Evolutionary conservation across 1,140 invertebrate genomes (phyloP), one percentile per base, ranked within the genome.

Genomic region (Marisa cornuarietis): DNA sequence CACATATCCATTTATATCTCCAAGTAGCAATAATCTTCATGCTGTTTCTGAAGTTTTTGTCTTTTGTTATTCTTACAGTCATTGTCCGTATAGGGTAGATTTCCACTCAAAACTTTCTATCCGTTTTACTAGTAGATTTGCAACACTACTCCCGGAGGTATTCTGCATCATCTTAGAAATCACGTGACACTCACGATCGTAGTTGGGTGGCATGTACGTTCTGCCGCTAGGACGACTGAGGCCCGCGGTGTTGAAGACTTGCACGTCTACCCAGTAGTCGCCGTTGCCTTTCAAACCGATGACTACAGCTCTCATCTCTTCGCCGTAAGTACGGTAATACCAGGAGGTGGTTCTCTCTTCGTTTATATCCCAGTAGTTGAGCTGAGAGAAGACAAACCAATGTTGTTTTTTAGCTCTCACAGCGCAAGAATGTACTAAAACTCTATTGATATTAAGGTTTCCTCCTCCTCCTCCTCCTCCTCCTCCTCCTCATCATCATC

Each of bases 201-300:
- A 78, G 24, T 77, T 77, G 14, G 82, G 79, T n/a, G 71, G 71
- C 10, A 80, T 65, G 61, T 72, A 69, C 42, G 75, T 73, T 24
- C 66, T 73, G 24, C 98, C 96, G 92, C 96, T 97, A 86, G 97
- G 96, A 0, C 96, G 96, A 16, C 97, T 97, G 91, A 97, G 95
- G 63, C 97, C 97, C 18, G 97, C 97, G 2, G 95, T 94, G 91
- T 98, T 99, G 86, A 97, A 98, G 2, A 96, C 97, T 96, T 98
- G 98, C 52, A 75, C 52, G 85, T 93, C 96, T 0, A 98, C 96
- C 88, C 93, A 96, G 91, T 98, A 99, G 89, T 97, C 96, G 0
- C 96, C 97, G 88, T 98, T 95, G 0, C 96, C 96, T 81, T 96
- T 94, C n/a, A 99, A 91, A 87, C 97, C 97, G 49, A 98, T 96